These are phyloP conservation scores for Bergia sp. DNA, from an alignment of 92 coral and sea anemone species.

Conservation along the genomic window DNA sequence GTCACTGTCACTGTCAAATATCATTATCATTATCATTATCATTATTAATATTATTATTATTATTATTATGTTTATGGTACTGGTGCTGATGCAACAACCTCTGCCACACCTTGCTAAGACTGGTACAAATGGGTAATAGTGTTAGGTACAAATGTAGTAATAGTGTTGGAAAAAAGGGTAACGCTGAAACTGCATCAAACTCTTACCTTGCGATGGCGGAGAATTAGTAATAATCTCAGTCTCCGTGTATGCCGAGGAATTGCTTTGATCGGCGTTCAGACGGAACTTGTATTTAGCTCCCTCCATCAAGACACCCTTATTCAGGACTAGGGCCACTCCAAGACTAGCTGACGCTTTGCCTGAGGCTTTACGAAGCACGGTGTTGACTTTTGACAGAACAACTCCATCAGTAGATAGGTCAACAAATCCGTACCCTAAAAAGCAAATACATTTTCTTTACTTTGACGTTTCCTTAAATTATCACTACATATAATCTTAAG, in stretches of 20 bases:
- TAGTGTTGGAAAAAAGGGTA: too few species aligned
- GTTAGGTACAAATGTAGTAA: too few species aligned
- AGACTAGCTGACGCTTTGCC: slow-evolving; percentile 9
- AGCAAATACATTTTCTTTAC: neutral
- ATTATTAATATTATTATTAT: too few species aligned
- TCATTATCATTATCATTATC: too few species aligned
- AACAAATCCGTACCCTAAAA: slow-evolving; percentile 61
- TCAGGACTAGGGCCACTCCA: slow-evolving; percentile 48
- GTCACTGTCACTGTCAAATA: too few species aligned
- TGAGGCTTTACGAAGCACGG: slow-evolving; percentile 24
- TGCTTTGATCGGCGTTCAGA: slow-evolving; percentile 57
- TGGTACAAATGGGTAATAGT: too few species aligned
- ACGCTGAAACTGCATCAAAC: neutral
- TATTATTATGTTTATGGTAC: too few species aligned
- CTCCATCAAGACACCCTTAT: slow-evolving; percentile 44
- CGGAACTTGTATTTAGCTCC: slow-evolving; percentile 66
- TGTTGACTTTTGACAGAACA: slow-evolving; percentile 11
- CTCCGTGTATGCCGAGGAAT: slow-evolving; percentile 67
- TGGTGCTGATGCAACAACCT: too few species aligned
- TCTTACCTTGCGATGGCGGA: slow-evolving; percentile 73
- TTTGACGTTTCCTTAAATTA: neutral
- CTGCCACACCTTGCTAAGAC: too few species aligned
- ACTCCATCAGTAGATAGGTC: slow-evolving; percentile 54
- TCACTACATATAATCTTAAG: too few species aligned
- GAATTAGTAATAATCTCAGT: slow-evolving; percentile 65